Base-by-base conservation (phyloP, 2,888 invertebrate genomes). In the Drosophila diplacantha region DNA sequence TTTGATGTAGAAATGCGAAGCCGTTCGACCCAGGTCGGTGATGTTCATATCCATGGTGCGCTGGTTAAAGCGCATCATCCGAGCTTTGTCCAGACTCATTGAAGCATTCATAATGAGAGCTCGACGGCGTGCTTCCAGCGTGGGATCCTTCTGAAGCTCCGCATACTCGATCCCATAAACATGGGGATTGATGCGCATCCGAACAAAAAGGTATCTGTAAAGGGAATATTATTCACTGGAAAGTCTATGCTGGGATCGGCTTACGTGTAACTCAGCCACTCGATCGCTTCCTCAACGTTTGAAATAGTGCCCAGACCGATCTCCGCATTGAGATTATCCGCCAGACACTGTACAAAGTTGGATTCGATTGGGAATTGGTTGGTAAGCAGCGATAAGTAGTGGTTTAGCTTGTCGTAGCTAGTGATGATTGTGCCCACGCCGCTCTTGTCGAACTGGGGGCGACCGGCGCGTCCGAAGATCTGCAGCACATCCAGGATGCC, bases 301-400 rank as follows among this genome's bases (percentile, higher is more conserved):
- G 96, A 93, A 29, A 99, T 97, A 2, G 98, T 99, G n/a, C 99
- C 99, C 16, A 98, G 90, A 0, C 96, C 93, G 52, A 97, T 92
- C 93, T 99, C 99, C 29, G 99, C 99, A 89, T 99, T 99, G 64
- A 99, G 91, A 90, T 99, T 98, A 88, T 99, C 99, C 3, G 95
- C 94, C 56, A 99, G 89, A 75, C 95, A 93, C 82, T 93, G 93
- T 62, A 97, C 93, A 83, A 99, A 98, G 89, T 97, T 97, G 84
- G 98, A 98, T 88, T 99, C 99, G 69, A 99, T 99, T 0, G 99
- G 99, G 87, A 96, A 96, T 89, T 99, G 98, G 85, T 97, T 96
- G 2, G 97, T 98, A 85, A 99, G 91, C 51, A 98, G 90, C 0
- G 96, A 95, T 58, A 99, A 90, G 86, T 99, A 99, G 85, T 97